phyloP scores from a whole-genome alignment of 1,140 invertebrate species.

The Bursaphelenchus mucronatus region DNA sequence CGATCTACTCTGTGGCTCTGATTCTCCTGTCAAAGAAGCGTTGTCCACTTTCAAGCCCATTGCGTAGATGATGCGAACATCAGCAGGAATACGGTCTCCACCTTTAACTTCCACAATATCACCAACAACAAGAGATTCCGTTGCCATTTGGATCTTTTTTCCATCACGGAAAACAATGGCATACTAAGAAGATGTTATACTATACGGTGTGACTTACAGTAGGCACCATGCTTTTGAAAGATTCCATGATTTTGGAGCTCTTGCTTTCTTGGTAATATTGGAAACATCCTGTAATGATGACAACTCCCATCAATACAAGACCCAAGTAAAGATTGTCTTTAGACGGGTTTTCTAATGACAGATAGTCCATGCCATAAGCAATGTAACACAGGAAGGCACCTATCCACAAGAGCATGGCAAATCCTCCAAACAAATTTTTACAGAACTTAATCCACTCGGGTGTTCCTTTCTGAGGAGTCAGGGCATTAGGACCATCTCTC shows the following conservation, averaged over 20 bases:
- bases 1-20: slow-evolving; percentile 61
- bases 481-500: slow-evolving; percentile 70
- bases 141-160: slow-evolving; percentile 50
- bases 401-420: slow-evolving; percentile 60
- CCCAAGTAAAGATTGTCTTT: slow-evolving; percentile 75
- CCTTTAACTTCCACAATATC: slow-evolving; percentile 77
- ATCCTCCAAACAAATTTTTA: slow-evolving; percentile 61
- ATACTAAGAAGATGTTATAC: slow-evolving; percentile 24
- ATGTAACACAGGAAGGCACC: slow-evolving; percentile 61
- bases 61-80: slow-evolving; percentile 72
- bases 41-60: slow-evolving; percentile 69
- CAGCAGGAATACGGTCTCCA: slow-evolving; percentile 78
- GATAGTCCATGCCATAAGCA: slow-evolving; percentile 57
- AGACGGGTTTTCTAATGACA: slow-evolving; percentile 50
- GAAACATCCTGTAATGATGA: slow-evolving; percentile 91
- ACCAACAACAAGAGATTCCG: slow-evolving; percentile 72
- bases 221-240: slow-evolving; percentile 66
- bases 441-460: slow-evolving; percentile 61
- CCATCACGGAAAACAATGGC: slow-evolving; percentile 57
- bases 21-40: slow-evolving; percentile 62
- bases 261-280: slow-evolving; percentile 92
- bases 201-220: slow-evolving; percentile 54
- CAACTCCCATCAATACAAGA: slow-evolving; percentile 85
- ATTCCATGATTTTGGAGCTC: slow-evolving; percentile 74
- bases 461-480: slow-evolving; percentile 60